These are phyloP conservation scores for Polymixis lichenea DNA, from an alignment of 2,888 invertebrate genomes.

Conservation along the genomic window DNA sequence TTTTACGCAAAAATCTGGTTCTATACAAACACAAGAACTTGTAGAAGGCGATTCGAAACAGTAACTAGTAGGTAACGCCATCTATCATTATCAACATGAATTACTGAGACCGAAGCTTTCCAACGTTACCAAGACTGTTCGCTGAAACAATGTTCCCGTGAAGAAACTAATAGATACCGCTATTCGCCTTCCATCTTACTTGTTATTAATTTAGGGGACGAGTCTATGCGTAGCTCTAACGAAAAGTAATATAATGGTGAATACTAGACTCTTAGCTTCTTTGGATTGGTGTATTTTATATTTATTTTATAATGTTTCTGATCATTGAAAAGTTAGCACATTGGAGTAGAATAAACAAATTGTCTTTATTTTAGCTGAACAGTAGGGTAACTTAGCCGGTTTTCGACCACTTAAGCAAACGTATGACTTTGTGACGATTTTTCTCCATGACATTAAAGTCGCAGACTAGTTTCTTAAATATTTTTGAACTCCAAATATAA, in stretches of 20 bases:
- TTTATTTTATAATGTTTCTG: too few species aligned
- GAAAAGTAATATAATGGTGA: neutral
- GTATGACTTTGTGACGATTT: too few species aligned
- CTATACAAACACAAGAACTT: neutral
- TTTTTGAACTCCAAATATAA: too few species aligned
- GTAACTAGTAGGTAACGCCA: constrained; percentile 44
- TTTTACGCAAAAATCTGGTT: neutral
- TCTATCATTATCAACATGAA: constrained; percentile 36
- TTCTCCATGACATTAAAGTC: too few species aligned
- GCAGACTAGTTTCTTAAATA: too few species aligned
- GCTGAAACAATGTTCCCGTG: constrained; percentile 15
- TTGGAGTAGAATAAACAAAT: too few species aligned
- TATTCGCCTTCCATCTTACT: neutral
- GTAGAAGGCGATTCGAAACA: neutral
- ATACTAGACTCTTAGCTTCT: neutral
- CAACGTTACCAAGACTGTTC: neutral
- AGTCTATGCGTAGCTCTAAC: too few species aligned
- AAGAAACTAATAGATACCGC: constrained; percentile 34
- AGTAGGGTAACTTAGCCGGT: too few species aligned
- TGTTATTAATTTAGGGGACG: neutral
- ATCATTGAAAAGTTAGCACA: too few species aligned
- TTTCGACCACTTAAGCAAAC: too few species aligned
- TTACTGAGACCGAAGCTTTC: constrained; percentile 6
- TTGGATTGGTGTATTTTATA: neutral
- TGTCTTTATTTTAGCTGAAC: too few species aligned